Percentiles rank a stretch among this genome's conserved stretches.
Conservation (phyloP, 2,797 vertebrate genomes). For the Typhlichthys eigenmanni region DNA sequence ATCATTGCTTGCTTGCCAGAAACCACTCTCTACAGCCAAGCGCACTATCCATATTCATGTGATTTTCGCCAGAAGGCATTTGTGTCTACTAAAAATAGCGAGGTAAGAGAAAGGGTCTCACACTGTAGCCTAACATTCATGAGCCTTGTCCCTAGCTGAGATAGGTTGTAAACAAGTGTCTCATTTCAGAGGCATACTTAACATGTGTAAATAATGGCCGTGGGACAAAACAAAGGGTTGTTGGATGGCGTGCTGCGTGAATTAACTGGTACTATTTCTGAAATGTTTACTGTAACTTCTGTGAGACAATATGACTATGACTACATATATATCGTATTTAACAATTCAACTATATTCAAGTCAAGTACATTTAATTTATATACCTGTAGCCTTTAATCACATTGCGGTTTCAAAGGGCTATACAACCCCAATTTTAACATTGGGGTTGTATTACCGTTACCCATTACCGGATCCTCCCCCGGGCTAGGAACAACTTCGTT, state of each 20-base stretch:
- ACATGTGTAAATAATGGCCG: conserved; percentile 60
- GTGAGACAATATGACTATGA: neutral
- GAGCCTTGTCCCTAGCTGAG: conserved; percentile 46
- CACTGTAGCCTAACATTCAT: conserved; percentile 71
- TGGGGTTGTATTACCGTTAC: too few relatives aligned
- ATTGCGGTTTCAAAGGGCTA: too few relatives aligned
- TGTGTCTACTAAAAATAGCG: conserved; percentile 84
- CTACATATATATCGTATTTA: neutral
- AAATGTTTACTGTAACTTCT: conserved; percentile 10
- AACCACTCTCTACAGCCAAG: conserved; percentile 74
- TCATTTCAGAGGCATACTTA: conserved; percentile 53
- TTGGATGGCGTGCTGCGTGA: conserved; percentile 30
- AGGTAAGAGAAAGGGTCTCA: conserved; percentile 75
- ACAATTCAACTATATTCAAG: too few relatives aligned
- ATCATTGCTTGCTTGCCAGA: conserved; percentile 71
- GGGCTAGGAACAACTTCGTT: too few relatives aligned
- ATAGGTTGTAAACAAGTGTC: conserved; percentile 73
- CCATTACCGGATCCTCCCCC: too few relatives aligned
- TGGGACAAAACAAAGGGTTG: conserved; percentile 39
- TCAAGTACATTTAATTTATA: too few relatives aligned
- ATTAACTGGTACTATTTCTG: conserved; percentile 26
- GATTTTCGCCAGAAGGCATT: conserved; percentile 81
- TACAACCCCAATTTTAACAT: too few relatives aligned
- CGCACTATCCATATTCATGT: conserved; percentile 84
- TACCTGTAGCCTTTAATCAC: too few relatives aligned